Evolutionary conservation across 2,888 invertebrate genomes (phyloP).

Genomic region (Tolmerus cingulatus): DNA sequence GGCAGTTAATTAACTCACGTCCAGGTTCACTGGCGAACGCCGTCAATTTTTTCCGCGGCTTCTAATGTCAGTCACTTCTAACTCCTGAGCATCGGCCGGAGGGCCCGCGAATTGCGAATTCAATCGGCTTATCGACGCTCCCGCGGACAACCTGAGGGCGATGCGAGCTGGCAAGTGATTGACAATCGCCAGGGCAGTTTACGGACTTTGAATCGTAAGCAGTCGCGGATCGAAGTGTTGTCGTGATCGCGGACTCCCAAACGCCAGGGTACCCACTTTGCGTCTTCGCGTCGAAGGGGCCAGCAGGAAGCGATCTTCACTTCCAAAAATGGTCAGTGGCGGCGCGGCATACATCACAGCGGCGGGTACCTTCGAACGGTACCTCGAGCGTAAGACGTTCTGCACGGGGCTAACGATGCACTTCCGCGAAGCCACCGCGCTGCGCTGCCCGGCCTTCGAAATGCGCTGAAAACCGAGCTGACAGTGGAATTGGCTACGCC

Average conservation of each 20-base stretch:
- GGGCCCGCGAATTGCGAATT: slow-evolving; percentile 36
- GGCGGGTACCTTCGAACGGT: slow-evolving; percentile 15
- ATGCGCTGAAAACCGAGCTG: slow-evolving; percentile 26
- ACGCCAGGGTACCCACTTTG: background rate
- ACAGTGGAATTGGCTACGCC: slow-evolving; percentile 28
- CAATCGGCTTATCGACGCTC: slow-evolving; percentile 37
- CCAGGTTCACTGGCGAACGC: slow-evolving; percentile 40
- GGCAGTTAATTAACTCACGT: slow-evolving; percentile 42
- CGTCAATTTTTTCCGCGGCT: background rate
- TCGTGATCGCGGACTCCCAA: background rate
- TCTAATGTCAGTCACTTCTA: slow-evolving; percentile 29
- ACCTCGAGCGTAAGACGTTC: background rate
- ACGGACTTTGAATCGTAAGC: slow-evolving; percentile 39
- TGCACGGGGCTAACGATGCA: slow-evolving; percentile 26
- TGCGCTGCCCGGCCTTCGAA: slow-evolving; percentile 13
- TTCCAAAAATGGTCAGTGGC: slow-evolving; percentile 35
- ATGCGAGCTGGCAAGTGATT: slow-evolving; percentile 22
- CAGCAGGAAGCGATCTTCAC: slow-evolving; percentile 31
- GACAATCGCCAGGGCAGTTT: slow-evolving; percentile 37
- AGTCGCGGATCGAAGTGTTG: slow-evolving; percentile 9
- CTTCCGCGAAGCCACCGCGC: background rate
- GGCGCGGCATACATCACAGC: slow-evolving; percentile 29
- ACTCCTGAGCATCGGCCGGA: background rate
- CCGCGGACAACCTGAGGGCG: slow-evolving; percentile 21
- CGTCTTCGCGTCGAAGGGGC: background rate